Percentiles rank a stretch among this genome's conserved stretches.
phyloP scores from a whole-genome alignment of 2,797 vertebrate species.

The Meriones psammophilus region DNA sequence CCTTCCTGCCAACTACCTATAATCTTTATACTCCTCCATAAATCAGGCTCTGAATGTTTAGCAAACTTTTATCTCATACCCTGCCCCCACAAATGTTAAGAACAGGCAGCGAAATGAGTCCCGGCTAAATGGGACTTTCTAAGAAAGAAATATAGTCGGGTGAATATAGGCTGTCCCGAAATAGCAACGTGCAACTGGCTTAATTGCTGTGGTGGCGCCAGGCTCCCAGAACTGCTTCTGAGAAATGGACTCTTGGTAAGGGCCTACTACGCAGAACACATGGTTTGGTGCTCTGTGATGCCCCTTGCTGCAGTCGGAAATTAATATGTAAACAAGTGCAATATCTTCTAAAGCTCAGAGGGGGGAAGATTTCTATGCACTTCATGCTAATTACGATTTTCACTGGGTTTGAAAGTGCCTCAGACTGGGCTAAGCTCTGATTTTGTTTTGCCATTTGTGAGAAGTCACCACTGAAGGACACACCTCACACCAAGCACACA shows the following conservation, averaged over 20 bases:
- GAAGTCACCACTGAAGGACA: neutral
- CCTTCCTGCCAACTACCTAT: neutral
- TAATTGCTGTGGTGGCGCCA: constrained; percentile 18
- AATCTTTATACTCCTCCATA: constrained; percentile 31
- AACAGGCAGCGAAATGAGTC: constrained; percentile 47
- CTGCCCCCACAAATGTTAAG: neutral
- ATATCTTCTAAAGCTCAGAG: neutral
- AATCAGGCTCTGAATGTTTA: neutral
- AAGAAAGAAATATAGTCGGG: constrained; percentile 24
- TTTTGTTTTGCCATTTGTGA: neutral
- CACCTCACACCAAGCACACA: accelerated
- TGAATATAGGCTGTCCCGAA: constrained; percentile 59
- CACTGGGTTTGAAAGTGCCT: neutral
- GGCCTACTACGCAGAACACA: neutral
- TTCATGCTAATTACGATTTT: neutral
- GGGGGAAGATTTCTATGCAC: neutral
- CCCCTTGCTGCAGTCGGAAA: neutral
- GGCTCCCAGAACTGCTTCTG: constrained; percentile 42
- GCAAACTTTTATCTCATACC: constrained; percentile 39
- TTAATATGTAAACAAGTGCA: neutral
- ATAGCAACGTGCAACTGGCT: constrained; percentile 62
- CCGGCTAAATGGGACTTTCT: constrained; percentile 25
- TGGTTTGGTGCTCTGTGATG: neutral
- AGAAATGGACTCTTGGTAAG: constrained; percentile 34
- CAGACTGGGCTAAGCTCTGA: neutral